Conservation (phyloP, 2,888 invertebrate genomes). For the Myathropa florea region DNA sequence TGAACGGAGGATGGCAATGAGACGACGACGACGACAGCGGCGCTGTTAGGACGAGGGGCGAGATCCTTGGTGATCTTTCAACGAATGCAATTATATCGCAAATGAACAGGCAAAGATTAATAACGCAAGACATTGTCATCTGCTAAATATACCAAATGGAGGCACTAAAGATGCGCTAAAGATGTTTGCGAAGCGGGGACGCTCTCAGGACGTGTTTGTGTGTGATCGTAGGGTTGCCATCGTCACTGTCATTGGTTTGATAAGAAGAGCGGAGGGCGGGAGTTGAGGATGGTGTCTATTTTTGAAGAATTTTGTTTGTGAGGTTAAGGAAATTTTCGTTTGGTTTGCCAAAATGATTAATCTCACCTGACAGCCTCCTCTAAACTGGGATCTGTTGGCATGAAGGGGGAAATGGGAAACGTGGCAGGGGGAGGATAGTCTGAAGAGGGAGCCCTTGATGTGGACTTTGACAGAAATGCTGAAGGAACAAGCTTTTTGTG, state of each 20-base stretch:
- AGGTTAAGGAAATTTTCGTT: constrained; percentile 15
- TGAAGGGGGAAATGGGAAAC: background rate
- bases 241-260: background rate
- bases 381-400: constrained; percentile 19
- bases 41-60: background rate
- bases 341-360: constrained; percentile 64
- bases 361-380: constrained; percentile 62
- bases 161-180: background rate
- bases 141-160: constrained; percentile 60
- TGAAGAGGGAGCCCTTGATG: no score
- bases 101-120: constrained; percentile 70
- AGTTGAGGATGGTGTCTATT: background rate
- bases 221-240: constrained; percentile 45
- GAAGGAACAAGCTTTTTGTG: no score
- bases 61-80: constrained; percentile 67
- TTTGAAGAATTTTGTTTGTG: constrained; percentile 21
- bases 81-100: constrained; percentile 68
- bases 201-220: background rate
- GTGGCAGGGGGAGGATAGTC: background rate
- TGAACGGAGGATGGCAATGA: background rate
- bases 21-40: background rate
- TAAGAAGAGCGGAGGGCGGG: background rate
- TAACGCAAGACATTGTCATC: constrained; percentile 69
- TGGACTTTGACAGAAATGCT: no score
- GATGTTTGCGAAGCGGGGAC: background rate